phyloP scores from a whole-genome alignment of 2,113 vertebrate species.

The Corvus hawaiiensis region DNA sequence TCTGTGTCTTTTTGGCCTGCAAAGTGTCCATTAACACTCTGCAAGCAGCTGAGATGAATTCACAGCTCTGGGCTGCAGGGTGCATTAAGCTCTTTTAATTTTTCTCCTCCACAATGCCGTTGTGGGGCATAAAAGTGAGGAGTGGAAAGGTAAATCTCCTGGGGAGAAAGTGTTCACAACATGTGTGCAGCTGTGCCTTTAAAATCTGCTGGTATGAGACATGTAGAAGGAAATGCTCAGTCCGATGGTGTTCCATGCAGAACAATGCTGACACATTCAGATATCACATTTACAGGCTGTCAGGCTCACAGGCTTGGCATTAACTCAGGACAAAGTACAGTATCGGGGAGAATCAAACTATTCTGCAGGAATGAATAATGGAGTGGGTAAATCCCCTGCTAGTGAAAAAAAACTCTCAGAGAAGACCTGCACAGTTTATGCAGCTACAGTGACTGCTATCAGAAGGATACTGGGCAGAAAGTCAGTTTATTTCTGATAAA shows the following conservation, averaged over 20 bases:
- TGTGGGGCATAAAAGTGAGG: neutral
- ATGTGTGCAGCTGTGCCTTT: neutral
- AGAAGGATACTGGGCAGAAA: neutral
- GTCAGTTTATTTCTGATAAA: constrained; percentile 1
- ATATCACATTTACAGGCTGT: neutral
- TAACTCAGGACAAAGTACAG: neutral
- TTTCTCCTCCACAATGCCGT: neutral
- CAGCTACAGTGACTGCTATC: neutral
- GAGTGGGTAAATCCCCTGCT: neutral
- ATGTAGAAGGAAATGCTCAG: neutral
- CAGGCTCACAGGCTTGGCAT: neutral
- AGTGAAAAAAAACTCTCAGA: neutral
- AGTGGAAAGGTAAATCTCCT: neutral
- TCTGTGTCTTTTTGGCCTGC: neutral
- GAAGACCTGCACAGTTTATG: neutral
- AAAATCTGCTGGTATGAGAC: neutral
- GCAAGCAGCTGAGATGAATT: neutral
- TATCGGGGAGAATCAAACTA: neutral
- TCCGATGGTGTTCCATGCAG: neutral
- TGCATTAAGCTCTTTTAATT: neutral
- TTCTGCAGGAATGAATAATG: neutral
- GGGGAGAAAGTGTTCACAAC: neutral
- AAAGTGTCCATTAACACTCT: neutral
- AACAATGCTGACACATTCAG: neutral
- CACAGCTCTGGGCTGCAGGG: neutral